Percentiles rank a stretch among this genome's conserved stretches.
These are phyloP conservation scores for Hoplodrina ambigua DNA, from an alignment of 2,888 invertebrate species.

Conservation along the genomic window DNA sequence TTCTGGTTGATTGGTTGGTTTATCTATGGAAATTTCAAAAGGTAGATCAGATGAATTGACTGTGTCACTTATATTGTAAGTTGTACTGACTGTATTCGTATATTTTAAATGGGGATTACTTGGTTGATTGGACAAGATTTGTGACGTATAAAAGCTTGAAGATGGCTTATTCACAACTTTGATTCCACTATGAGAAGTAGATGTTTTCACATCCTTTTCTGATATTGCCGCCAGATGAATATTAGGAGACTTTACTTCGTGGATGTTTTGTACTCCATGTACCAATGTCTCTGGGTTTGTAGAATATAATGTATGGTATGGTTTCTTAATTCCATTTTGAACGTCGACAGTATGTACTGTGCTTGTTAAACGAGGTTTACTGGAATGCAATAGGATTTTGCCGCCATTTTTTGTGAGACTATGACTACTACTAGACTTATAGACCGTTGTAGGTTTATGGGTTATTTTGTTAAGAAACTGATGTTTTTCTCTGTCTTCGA, in stretches of 20 bases:
- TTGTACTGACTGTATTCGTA: neutral
- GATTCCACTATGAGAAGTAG: neutral
- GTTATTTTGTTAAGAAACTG: neutral
- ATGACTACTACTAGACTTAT: neutral
- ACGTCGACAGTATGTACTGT: neutral
- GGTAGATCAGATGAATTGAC: neutral
- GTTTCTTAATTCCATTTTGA: constrained; percentile 3
- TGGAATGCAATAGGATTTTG: constrained; percentile 1
- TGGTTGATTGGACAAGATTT: neutral
- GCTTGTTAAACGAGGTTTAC: neutral
- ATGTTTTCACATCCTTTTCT: neutral
- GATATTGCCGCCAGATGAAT: neutral
- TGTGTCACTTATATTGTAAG: neutral
- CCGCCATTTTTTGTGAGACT: neutral
- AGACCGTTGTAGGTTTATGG: neutral
- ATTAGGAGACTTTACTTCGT: neutral
- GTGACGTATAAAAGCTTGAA: neutral
- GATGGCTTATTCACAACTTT: neutral
- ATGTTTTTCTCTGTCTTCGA: neutral
- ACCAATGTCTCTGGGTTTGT: constrained; percentile 17
- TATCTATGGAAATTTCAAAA: neutral
- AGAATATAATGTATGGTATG: constrained; percentile 25
- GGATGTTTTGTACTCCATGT: neutral
- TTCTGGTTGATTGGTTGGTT: neutral
- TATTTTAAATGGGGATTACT: constrained; percentile 3